phyloP scores from a whole-genome alignment of 2,888 invertebrate genomes.

The Tetrapedia diversipes region DNA sequence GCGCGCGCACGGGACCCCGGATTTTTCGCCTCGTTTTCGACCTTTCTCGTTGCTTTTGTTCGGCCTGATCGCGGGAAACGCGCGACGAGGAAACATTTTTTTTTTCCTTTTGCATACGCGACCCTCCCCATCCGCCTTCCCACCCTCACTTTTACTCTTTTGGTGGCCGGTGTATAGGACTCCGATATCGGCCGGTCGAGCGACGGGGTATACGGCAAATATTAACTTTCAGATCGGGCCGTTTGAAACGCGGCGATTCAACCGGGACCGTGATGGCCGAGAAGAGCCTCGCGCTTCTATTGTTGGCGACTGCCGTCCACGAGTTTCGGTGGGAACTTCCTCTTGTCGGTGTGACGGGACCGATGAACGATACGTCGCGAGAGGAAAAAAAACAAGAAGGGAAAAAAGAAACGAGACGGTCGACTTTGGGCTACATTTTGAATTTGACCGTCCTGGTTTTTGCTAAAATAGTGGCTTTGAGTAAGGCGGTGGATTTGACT shows the following conservation, averaged over 20 bases:
- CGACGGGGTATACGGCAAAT: slow-evolving; percentile 35
- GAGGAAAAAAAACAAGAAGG: too few relatives aligned
- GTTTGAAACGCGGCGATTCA: slow-evolving; percentile 14
- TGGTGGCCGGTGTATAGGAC: slow-evolving; percentile 22
- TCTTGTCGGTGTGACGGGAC: background rate
- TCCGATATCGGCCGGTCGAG: slow-evolving; percentile 40
- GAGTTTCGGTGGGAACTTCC: slow-evolving; percentile 1
- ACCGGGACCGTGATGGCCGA: background rate
- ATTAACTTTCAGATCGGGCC: slow-evolving; percentile 39
- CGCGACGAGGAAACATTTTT: slow-evolving; percentile 32
- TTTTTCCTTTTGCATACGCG: background rate
- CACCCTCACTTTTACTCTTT: background rate
- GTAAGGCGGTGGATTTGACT: too few relatives aligned
- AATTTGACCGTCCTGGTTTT: too few relatives aligned
- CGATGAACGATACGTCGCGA: too few relatives aligned
- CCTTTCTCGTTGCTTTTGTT: slow-evolving; percentile 33
- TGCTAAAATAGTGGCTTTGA: too few relatives aligned
- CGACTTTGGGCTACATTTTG: too few relatives aligned
- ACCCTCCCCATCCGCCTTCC: too few relatives aligned
- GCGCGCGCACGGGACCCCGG: background rate
- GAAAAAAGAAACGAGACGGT: too few relatives aligned
- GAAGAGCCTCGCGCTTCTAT: slow-evolving; percentile 26
- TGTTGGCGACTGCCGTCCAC: slow-evolving; percentile 2
- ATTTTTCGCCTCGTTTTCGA: slow-evolving; percentile 6
- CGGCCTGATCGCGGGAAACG: slow-evolving; percentile 44